phyloP scores from a whole-genome alignment of 2,888 invertebrate genomes.

The Leucophenga montana region DNA sequence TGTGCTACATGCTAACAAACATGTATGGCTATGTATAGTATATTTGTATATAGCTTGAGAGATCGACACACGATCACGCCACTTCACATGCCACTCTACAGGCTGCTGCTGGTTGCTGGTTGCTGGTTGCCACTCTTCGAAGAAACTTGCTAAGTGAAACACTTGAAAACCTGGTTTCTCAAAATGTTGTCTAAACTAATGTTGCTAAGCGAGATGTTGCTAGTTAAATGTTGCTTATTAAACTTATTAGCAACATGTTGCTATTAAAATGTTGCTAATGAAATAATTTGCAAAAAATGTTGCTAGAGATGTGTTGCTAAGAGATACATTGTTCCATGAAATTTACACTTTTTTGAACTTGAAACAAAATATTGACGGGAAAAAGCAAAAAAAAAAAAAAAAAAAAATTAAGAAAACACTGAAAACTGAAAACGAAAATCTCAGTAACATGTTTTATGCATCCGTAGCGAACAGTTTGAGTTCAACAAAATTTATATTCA shows the following conservation, averaged over 20 bases:
- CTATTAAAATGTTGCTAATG: conserved; percentile 43
- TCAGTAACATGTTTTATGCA: conserved; percentile 65
- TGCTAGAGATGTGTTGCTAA: conserved; percentile 35
- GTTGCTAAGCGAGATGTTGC: conserved; percentile 47
- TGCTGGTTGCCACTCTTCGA: conserved; percentile 1
- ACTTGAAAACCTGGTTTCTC: conserved; percentile 17
- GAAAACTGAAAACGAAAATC: conserved; percentile 32
- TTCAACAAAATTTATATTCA: conserved; percentile 34
- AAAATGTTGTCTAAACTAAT: not conserved
- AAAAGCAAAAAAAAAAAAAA: conserved; percentile 8
- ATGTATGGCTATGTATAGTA: too few species aligned
- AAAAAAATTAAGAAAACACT: not conserved
- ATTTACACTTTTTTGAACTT: not conserved
- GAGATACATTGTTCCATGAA: too few species aligned
- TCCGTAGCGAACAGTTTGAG: conserved; percentile 41
- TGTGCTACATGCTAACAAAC: conserved; percentile 39
- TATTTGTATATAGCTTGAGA: not conserved
- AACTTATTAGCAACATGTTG: conserved; percentile 36
- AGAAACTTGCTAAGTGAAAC: not conserved
- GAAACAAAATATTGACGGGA: not conserved
- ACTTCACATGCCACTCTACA: conserved; percentile 39
- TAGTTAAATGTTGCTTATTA: conserved; percentile 42
- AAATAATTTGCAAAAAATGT: too few species aligned
- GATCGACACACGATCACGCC: conserved; percentile 52
- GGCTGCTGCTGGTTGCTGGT: too few species aligned